These are phyloP conservation scores for Neodiprion virginianus DNA, from an alignment of 1,140 invertebrate species.

Conservation along the genomic window DNA sequence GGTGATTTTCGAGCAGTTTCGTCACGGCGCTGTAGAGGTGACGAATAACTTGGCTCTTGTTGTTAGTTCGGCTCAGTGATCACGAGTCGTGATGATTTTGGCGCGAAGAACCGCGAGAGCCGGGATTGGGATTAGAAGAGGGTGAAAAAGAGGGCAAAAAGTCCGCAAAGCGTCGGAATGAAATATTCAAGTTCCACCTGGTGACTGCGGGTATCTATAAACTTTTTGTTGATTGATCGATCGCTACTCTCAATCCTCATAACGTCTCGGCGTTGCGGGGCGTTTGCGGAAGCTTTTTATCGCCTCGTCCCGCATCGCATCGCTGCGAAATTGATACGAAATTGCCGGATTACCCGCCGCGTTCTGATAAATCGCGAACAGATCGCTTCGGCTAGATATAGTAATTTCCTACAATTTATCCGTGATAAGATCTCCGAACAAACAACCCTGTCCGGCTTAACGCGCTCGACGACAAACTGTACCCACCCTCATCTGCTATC, in stretches of 20 bases:
- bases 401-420: neutral
- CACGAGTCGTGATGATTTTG: neutral
- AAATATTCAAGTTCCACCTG: conserved; percentile 1
- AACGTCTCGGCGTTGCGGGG: no score
- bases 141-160: no score
- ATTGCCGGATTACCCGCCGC: neutral
- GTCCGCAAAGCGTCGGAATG: neutral
- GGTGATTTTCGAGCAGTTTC: neutral
- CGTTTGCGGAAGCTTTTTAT: neutral
- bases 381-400: neutral
- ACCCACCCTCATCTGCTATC: neutral
- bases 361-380: conserved; percentile 3
- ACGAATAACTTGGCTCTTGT: neutral
- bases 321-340: conserved; percentile 3
- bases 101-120: neutral
- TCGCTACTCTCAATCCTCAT: neutral
- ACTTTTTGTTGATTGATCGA: conserved; percentile 5
- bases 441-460: neutral
- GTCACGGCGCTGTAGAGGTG: neutral
- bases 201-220: neutral
- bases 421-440: neutral
- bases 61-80: no score
- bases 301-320: neutral
- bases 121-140: neutral
- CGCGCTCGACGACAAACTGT: neutral